Evolutionary conservation across 35 echinoderm and acorn worm species (phyloP).

Genomic region (Lytechinus pictus): DNA sequence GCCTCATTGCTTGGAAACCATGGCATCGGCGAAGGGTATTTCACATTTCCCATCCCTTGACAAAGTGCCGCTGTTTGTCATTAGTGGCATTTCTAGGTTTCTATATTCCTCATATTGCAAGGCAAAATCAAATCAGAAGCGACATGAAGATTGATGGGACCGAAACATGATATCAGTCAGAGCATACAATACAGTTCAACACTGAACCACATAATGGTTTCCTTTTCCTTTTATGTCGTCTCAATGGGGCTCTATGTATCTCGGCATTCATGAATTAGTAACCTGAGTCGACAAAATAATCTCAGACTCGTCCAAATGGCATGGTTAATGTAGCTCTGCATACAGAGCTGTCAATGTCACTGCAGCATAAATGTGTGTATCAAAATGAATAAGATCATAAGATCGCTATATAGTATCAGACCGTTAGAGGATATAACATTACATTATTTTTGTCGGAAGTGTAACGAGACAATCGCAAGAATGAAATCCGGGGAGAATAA

Average conservation of each 20-base stretch:
- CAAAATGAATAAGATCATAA: not conserved
- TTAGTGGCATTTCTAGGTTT: slow-evolving; percentile 18
- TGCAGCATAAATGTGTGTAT: not conserved
- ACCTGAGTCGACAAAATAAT: not conserved
- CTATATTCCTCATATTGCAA: not conserved
- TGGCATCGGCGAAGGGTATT: not conserved
- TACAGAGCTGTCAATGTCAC: not conserved
- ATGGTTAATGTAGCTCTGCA: not conserved
- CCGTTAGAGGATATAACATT: not conserved
- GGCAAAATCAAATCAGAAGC: not conserved
- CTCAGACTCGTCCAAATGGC: not conserved
- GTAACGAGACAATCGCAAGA: no score
- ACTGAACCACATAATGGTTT: not conserved
- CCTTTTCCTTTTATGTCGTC: not conserved
- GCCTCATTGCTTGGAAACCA: not conserved
- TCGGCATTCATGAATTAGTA: not conserved
- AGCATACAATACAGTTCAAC: not conserved
- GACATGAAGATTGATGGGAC: not conserved
- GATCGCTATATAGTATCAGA: not conserved
- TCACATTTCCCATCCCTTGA: not conserved
- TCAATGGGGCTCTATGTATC: not conserved
- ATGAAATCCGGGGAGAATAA: no score
- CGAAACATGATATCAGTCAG: not conserved
- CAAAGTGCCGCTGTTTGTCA: not conserved
- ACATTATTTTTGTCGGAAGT: no score